These are phyloP conservation scores for Diachrysia chrysitis DNA, from an alignment of 2,888 invertebrate species.

Conservation along the genomic window DNA sequence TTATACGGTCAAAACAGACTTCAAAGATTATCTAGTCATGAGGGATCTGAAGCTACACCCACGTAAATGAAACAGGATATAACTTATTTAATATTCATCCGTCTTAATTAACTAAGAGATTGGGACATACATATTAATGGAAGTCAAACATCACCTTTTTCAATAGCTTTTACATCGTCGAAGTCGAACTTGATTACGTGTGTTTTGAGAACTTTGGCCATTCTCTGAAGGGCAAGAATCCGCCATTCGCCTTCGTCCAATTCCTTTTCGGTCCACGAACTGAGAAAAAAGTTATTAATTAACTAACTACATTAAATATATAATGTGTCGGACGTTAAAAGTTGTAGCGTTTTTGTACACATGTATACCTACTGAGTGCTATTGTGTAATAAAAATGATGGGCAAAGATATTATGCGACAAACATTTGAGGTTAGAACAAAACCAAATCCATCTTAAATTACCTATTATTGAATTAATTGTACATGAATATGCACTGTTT, in stretches of 20 bases:
- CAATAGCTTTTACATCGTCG: constrained; percentile 74
- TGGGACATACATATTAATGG: constrained; percentile 11
- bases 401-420: not conserved
- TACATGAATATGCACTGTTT: no score
- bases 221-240: constrained; percentile 88
- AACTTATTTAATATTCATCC: not conserved
- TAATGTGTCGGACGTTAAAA: not conserved
- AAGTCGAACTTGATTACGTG: constrained; percentile 92
- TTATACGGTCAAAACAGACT: not conserved
- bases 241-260: constrained; percentile 88
- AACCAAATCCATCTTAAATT: no score
- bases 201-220: constrained; percentile 90
- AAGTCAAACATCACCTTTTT: constrained; percentile 73
- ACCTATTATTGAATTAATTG: no score
- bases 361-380: no score
- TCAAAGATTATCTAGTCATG: not conserved
- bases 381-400: not conserved
- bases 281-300: constrained; percentile 48
- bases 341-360: not conserved
- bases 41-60: not conserved
- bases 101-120: constrained; percentile 13
- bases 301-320: not conserved
- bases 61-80: not conserved
- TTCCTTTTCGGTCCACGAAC: constrained; percentile 82
- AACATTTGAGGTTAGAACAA: no score